phyloP scores from a whole-genome alignment of 2,113 vertebrate genomes.

The Ascaphus truei region DNA sequence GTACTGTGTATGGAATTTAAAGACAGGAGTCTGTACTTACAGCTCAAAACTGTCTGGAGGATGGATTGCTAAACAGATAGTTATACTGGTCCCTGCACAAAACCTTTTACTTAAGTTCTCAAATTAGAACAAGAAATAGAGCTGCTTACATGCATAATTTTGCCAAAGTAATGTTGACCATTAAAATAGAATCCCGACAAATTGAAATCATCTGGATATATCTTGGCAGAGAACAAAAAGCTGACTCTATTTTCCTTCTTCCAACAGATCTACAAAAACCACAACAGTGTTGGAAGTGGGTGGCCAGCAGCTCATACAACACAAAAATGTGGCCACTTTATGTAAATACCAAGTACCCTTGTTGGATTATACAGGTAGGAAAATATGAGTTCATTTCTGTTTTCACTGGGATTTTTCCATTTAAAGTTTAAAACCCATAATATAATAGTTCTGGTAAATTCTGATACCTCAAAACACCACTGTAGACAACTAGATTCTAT shows the following conservation, averaged over 20 bases:
- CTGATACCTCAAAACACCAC: no score
- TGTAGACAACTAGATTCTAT: no score
- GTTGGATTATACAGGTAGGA: constrained; percentile 12
- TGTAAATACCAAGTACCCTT: neutral
- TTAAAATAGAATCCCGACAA: constrained; percentile 53
- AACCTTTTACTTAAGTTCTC: constrained; percentile 23
- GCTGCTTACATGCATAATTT: constrained; percentile 47
- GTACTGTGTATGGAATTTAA: neutral
- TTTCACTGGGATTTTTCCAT: no score
- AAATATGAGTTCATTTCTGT: neutral
- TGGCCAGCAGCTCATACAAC: constrained; percentile 43
- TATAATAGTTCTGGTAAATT: no score
- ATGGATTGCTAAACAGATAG: constrained; percentile 26
- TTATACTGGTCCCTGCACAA: constrained; percentile 34
- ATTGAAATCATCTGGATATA: constrained; percentile 62
- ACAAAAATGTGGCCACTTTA: constrained; percentile 24
- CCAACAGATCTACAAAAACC: constrained; percentile 52
- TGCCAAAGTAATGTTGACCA: constrained; percentile 53
- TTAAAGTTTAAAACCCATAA: no score
- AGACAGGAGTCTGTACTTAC: neutral
- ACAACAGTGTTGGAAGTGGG: constrained; percentile 57
- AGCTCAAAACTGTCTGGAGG: constrained; percentile 19
- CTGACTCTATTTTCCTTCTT: constrained; percentile 50
- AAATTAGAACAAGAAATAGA: constrained; percentile 37
- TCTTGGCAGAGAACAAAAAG: constrained; percentile 46